Evolutionary conservation across 2,113 vertebrate species (phyloP).

Genomic region (Choloepus hoffmanni): DNA sequence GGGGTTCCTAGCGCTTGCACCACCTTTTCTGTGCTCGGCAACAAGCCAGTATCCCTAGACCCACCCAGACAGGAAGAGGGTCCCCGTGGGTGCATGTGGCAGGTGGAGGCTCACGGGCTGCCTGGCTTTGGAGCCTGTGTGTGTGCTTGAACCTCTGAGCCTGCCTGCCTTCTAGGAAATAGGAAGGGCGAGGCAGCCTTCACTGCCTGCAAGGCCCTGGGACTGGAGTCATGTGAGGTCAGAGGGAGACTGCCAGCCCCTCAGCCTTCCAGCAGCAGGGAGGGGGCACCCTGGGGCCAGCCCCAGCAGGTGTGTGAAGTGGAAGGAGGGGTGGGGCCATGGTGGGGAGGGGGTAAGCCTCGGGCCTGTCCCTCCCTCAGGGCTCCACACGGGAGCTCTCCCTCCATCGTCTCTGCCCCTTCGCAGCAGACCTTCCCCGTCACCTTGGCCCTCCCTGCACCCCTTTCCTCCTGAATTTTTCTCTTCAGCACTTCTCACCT

Average conservation of each 20-base stretch:
- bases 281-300: background rate
- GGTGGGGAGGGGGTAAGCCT: background rate
- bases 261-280: background rate
- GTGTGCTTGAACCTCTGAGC: background rate
- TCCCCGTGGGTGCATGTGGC: background rate
- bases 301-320: background rate
- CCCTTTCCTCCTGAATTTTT: background rate
- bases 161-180: background rate
- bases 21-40: background rate
- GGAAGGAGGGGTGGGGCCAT: background rate
- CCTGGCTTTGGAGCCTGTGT: background rate
- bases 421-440: background rate
- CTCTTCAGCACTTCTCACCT: background rate
- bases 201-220: background rate
- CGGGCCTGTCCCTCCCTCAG: background rate
- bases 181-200: rapidly evolving
- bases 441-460: too few relatives aligned
- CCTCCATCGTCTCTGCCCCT: background rate
- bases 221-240: background rate
- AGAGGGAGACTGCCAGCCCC: background rate
- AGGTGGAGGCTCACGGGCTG: background rate
- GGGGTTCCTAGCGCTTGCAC: background rate
- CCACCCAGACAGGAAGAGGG: background rate
- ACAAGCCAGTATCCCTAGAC: background rate
- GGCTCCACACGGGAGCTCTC: too few relatives aligned